Evolutionary conservation across 2,888 invertebrate species (phyloP).

Genomic region (Lithodes maja): DNA sequence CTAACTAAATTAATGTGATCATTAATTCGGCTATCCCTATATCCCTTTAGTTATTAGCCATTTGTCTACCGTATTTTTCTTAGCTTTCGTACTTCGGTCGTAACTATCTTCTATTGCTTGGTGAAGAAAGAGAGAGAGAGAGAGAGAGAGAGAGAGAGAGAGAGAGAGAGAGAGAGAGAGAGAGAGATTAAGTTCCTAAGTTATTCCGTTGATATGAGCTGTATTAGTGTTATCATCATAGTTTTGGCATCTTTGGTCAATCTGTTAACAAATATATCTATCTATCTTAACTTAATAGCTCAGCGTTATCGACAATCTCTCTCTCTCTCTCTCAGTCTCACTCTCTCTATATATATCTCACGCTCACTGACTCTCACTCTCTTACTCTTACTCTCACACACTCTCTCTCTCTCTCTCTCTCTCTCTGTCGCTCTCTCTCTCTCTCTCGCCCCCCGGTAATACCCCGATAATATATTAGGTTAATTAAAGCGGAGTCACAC

Average conservation of each 20-base stretch:
- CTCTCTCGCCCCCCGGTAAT: neutral
- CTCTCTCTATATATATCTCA: neutral
- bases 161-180: conserved; percentile 10
- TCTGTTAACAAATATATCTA: too few relatives aligned
- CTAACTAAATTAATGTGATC: too few relatives aligned
- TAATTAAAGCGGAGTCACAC: too few relatives aligned
- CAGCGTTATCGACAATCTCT: too few relatives aligned
- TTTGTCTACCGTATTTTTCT: too few relatives aligned
- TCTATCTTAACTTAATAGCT: too few relatives aligned
- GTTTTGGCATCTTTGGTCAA: too few relatives aligned
- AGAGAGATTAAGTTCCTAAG: neutral
- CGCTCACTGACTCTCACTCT: neutral
- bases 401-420: conserved; percentile 1
- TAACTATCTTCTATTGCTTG: too few relatives aligned
- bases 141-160: conserved; percentile 31
- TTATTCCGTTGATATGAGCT: neutral
- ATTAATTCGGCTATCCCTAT: too few relatives aligned
- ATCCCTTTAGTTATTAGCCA: too few relatives aligned
- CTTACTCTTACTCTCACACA: neutral
- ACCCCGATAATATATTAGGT: neutral
- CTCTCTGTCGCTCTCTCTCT: neutral
- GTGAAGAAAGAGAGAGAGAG: neutral
- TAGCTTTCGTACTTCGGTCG: too few relatives aligned
- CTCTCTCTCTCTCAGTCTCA: neutral
- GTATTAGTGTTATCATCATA: too few relatives aligned